phyloP scores from a whole-genome alignment of 2,888 invertebrate genomes.

The Drosophila colorata region DNA sequence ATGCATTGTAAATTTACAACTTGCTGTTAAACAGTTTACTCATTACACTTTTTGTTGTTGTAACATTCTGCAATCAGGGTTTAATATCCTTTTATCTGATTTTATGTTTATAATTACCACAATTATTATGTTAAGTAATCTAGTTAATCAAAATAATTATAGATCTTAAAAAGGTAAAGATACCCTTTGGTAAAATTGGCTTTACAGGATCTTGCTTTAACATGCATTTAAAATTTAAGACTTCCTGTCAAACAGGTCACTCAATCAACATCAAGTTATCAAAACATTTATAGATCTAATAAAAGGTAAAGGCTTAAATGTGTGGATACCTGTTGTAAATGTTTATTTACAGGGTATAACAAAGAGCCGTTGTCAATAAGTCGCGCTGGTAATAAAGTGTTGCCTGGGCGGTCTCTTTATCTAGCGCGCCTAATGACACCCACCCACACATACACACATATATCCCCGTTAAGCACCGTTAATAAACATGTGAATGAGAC shows the following conservation, averaged over 20 bases:
- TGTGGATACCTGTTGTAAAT: neutral
- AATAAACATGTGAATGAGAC: constrained; percentile 77
- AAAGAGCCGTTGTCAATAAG: constrained; percentile 57
- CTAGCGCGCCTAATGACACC: constrained; percentile 77
- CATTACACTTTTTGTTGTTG: no score
- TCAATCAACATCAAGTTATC: no score
- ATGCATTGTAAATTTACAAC: neutral
- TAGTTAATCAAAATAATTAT: no score
- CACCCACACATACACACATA: constrained; percentile 47
- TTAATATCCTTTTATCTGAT: no score
- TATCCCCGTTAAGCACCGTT: constrained; percentile 67
- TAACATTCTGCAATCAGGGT: neutral
- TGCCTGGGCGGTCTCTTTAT: constrained; percentile 66
- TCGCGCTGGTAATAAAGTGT: constrained; percentile 59
- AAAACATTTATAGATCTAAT: neutral
- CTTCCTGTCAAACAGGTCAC: neutral
- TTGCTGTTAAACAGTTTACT: neutral
- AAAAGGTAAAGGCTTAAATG: neutral
- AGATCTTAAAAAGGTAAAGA: no score
- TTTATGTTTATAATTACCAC: no score
- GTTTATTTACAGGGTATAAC: constrained; percentile 32
- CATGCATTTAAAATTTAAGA: neutral
- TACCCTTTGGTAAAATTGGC: no score
- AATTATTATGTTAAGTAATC: no score
- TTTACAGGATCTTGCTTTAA: no score